phyloP scores from a whole-genome alignment of 2,113 vertebrate genomes.

The Catharus bicknelli region DNA sequence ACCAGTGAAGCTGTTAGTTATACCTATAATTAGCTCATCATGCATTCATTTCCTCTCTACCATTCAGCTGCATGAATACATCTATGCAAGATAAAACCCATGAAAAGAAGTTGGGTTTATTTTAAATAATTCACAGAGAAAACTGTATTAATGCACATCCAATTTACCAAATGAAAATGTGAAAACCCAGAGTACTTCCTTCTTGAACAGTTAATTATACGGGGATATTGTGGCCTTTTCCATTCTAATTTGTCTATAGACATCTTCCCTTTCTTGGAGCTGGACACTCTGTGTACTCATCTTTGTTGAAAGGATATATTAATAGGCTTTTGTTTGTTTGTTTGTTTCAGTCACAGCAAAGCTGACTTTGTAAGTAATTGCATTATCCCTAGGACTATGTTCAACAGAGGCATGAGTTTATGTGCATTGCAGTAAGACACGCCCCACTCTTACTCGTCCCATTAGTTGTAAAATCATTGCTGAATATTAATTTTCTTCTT shows the following conservation, averaged over 20 bases:
- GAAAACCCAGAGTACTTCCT: background rate
- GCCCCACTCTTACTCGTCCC: constrained; percentile 10
- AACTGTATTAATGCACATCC: background rate
- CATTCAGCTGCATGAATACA: background rate
- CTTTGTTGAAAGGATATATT: background rate
- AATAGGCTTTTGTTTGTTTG: background rate
- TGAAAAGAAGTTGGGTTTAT: background rate
- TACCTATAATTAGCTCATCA: background rate
- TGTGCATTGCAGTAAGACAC: background rate
- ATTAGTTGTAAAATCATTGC: constrained; percentile 19
- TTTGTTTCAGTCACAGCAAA: background rate
- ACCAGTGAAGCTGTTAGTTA: background rate
- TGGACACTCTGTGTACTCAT: background rate
- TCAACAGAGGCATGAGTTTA: background rate
- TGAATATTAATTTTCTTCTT: constrained; percentile 59
- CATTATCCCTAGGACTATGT: accelerated
- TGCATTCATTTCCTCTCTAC: background rate
- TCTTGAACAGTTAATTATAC: background rate
- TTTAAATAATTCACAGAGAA: background rate
- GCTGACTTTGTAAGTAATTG: background rate
- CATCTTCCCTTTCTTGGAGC: accelerated
- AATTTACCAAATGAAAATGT: background rate
- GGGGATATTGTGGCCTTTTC: background rate
- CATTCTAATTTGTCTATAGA: background rate
- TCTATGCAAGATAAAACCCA: background rate